Evolutionary conservation across 1,140 invertebrate genomes (phyloP).

Genomic region (Drosophila sechellia): DNA sequence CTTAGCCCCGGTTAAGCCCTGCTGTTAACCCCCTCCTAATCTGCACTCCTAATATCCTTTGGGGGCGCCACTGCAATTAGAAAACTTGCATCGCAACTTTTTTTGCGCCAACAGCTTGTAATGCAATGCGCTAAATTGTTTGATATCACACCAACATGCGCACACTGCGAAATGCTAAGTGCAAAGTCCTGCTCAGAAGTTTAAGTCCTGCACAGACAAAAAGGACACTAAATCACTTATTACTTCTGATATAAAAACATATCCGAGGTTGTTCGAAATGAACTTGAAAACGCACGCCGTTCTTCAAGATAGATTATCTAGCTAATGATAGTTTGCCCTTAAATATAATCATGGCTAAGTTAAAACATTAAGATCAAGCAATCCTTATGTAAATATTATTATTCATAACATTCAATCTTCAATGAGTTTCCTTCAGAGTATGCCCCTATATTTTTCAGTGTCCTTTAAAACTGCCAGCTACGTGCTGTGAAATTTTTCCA

Average conservation of each 20-base stretch:
- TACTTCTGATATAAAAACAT: too few species aligned
- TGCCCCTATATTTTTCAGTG: background rate
- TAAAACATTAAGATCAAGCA: too few species aligned
- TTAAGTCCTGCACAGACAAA: constrained; percentile 37
- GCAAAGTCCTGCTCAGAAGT: constrained; percentile 70
- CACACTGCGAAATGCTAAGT: constrained; percentile 57
- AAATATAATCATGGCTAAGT: too few species aligned
- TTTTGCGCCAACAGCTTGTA: constrained; percentile 50
- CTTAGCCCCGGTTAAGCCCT: background rate
- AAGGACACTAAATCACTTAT: background rate
- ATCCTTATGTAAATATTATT: too few species aligned
- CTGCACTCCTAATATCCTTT: constrained; percentile 38
- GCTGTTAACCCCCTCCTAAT: constrained; percentile 3
- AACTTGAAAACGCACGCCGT: too few species aligned
- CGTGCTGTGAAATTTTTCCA: constrained; percentile 76
- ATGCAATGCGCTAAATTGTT: constrained; percentile 77
- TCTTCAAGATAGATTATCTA: too few species aligned
- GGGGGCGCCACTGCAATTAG: constrained; percentile 66
- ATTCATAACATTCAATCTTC: too few species aligned
- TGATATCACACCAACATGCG: constrained; percentile 48
- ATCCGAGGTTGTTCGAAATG: too few species aligned
- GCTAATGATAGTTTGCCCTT: too few species aligned
- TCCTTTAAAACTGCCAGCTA: constrained; percentile 36
- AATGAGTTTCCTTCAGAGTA: background rate
- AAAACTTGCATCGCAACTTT: constrained; percentile 73